phyloP scores from a whole-genome alignment of 1,140 invertebrate genomes.

The Meloidogyne exigua region DNA sequence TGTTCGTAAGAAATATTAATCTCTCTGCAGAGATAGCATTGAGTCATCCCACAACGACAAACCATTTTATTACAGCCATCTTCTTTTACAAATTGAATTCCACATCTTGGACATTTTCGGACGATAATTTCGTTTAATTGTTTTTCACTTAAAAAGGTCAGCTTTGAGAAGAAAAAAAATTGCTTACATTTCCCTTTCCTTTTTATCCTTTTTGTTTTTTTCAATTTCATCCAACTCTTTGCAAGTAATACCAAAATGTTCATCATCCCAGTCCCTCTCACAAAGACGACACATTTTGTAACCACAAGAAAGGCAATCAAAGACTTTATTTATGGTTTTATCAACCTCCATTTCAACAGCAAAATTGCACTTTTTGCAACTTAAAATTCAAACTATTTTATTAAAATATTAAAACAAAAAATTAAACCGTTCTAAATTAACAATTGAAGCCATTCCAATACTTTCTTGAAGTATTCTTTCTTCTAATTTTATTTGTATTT shows the following conservation, averaged over 20 bases:
- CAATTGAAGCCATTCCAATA: constrained; percentile 29
- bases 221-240: constrained; percentile 30
- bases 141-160: constrained; percentile 32
- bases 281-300: constrained; percentile 37
- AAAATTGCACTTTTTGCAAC: constrained; percentile 42
- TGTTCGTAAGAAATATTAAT: constrained; percentile 69
- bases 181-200: constrained; percentile 30
- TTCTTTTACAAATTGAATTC: constrained; percentile 70
- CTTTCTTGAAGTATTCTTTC: constrained; percentile 41
- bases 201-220: constrained; percentile 24
- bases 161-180: no score
- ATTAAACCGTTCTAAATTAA: constrained; percentile 34
- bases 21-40: constrained; percentile 16
- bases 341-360: constrained; percentile 32
- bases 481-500: constrained; percentile 32
- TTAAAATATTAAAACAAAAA: neutral
- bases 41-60: constrained; percentile 70
- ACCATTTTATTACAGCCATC: constrained; percentile 75
- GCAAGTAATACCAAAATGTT: constrained; percentile 42
- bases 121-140: constrained; percentile 40
- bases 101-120: constrained; percentile 70
- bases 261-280: constrained; percentile 38
- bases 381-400: constrained; percentile 16
- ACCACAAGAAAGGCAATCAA: constrained; percentile 33
- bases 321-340: constrained; percentile 43